These are phyloP conservation scores for Tenodera sinensis DNA, from an alignment of 2,888 invertebrate species.

Conservation along the genomic window DNA sequence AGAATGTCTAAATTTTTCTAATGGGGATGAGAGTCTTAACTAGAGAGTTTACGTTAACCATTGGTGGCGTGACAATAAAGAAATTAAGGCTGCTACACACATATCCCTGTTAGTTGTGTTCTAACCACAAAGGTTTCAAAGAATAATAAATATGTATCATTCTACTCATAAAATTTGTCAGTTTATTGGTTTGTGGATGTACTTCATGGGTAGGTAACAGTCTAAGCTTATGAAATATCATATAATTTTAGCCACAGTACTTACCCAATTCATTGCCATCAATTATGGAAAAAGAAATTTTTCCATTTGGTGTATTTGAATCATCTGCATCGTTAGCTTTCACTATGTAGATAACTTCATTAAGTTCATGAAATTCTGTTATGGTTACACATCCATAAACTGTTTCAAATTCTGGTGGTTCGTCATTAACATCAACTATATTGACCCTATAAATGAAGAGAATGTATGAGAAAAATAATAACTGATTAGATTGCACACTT, in stretches of 20 bases:
- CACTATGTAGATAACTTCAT: constrained; percentile 70
- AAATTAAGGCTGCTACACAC: too few relatives aligned
- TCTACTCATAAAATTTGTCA: background rate
- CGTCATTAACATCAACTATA: constrained; percentile 83
- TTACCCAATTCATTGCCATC: constrained; percentile 68
- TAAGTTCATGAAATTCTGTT: constrained; percentile 83
- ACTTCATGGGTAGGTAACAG: too few relatives aligned
- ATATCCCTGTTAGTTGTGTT: too few relatives aligned
- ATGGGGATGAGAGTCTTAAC: too few relatives aligned
- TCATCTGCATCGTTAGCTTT: constrained; percentile 84
- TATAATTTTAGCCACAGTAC: constrained; percentile 27
- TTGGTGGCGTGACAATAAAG: too few relatives aligned
- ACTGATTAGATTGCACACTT: too few relatives aligned
- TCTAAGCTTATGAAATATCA: background rate
- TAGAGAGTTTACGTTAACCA: too few relatives aligned
- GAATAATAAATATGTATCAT: background rate
- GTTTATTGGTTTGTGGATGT: background rate
- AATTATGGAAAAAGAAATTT: constrained; percentile 65
- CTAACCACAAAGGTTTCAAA: background rate
- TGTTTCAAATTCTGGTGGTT: constrained; percentile 64
- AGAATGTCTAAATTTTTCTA: too few relatives aligned
- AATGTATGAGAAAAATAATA: too few relatives aligned
- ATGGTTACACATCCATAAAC: constrained; percentile 66
- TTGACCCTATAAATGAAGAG: constrained; percentile 55
- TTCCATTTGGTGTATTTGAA: constrained; percentile 72